A percentile compares a stretch with the other conserved stretches of the same genome.
Evolutionary conservation across 2,113 vertebrate genomes (phyloP).

Genomic region (Fulica atra): DNA sequence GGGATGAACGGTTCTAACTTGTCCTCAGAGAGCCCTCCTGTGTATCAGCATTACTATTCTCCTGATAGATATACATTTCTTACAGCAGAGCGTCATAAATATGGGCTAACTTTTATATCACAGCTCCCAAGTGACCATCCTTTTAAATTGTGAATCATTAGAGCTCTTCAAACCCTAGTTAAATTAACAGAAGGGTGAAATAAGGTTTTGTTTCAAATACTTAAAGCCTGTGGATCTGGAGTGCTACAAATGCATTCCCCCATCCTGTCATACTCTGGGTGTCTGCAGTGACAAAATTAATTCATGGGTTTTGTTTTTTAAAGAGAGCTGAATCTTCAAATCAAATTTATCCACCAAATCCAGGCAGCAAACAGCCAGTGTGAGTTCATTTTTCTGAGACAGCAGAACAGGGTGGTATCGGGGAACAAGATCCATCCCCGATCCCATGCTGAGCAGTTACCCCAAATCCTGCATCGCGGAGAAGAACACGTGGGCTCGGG

Average conservation of each 20-base stretch:
- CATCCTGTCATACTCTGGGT: background rate
- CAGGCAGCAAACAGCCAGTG: background rate
- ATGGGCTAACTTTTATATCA: background rate
- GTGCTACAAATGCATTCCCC: background rate
- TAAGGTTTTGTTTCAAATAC: constrained; percentile 6
- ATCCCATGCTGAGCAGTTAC: background rate
- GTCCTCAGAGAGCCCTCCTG: constrained; percentile 39
- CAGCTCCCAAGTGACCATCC: background rate
- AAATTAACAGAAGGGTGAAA: constrained; percentile 10
- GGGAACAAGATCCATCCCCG: background rate
- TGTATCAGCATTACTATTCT: constrained; percentile 1
- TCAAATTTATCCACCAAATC: background rate
- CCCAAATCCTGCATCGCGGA: rapidly evolving
- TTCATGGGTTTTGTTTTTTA: background rate
- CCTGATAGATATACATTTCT: constrained; percentile 12
- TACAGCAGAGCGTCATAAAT: constrained; percentile 1
- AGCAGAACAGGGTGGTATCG: background rate
- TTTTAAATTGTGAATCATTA: constrained; percentile 26
- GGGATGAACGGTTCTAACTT: constrained; percentile 23
- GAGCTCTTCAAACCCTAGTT: constrained; percentile 2
- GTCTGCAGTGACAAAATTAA: background rate
- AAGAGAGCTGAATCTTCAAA: background rate
- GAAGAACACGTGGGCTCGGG: rapidly evolving
- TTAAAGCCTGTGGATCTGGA: background rate
- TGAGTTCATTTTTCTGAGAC: background rate